These are phyloP conservation scores for Emydocephalus ijimae DNA, from an alignment of 2,113 vertebrate species.

Conservation along the genomic window DNA sequence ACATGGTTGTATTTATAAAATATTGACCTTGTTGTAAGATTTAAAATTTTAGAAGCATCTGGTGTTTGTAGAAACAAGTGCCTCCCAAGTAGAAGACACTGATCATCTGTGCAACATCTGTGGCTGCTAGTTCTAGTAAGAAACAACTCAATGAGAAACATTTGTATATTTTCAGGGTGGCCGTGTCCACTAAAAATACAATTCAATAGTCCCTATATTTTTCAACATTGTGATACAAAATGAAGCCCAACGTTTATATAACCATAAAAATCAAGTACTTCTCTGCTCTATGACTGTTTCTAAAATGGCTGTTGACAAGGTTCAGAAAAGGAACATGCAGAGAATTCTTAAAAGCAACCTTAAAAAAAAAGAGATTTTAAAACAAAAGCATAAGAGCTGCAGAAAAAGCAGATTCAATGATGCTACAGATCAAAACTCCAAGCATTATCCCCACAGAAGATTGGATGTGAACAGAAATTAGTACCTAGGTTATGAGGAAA, in stretches of 20 bases:
- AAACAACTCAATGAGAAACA: background rate
- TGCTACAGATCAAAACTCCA: background rate
- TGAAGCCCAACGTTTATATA: background rate
- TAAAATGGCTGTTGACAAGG: background rate
- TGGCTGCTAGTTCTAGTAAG: background rate
- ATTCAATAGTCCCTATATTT: background rate
- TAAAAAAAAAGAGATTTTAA: background rate
- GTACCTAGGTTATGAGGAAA: background rate
- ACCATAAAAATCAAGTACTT: background rate
- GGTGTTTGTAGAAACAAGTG: background rate
- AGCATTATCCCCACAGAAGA: slow-evolving; percentile 2
- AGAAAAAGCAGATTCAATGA: background rate
- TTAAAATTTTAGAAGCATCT: background rate
- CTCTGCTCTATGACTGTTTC: background rate
- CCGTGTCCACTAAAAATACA: background rate
- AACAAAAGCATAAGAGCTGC: background rate
- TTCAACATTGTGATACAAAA: background rate
- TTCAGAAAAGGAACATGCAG: background rate
- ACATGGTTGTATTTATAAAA: background rate
- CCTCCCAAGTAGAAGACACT: slow-evolving; percentile 17
- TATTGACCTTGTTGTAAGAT: slow-evolving; percentile 9
- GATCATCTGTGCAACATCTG: slow-evolving; percentile 26
- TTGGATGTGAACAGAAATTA: background rate
- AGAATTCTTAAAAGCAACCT: background rate
- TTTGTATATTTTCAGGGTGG: slow-evolving; percentile 8